These are phyloP conservation scores for Saccostrea cuccullata DNA, from an alignment of 1,140 invertebrate genomes.

Conservation along the genomic window DNA sequence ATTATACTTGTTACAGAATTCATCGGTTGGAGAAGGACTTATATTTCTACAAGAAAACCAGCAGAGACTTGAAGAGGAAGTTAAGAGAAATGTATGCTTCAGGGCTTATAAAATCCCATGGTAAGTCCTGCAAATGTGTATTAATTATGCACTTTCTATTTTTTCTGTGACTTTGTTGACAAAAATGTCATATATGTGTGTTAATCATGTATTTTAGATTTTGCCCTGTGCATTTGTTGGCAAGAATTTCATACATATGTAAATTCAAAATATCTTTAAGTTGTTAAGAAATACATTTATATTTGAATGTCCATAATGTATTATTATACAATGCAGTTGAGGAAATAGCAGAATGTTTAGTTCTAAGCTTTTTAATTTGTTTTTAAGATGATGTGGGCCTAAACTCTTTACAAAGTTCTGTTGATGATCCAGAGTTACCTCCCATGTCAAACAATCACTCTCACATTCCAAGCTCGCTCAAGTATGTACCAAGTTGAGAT, in stretches of 20 bases:
- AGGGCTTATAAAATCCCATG: conserved; percentile 64
- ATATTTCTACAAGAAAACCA: conserved; percentile 78
- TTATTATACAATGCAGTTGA: too few species aligned
- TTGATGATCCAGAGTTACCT: conserved; percentile 50
- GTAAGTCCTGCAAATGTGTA: conserved; percentile 41
- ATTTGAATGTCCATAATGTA: too few species aligned
- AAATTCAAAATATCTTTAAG: too few species aligned
- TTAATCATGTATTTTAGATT: background rate
- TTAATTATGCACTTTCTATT: too few species aligned
- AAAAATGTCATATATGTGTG: too few species aligned
- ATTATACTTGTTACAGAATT: conserved; percentile 59
- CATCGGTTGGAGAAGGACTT: conserved; percentile 78
- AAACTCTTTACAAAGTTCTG: conserved; percentile 55
- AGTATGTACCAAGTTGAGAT: background rate
- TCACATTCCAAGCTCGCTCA: conserved; percentile 14
- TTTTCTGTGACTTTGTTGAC: too few species aligned
- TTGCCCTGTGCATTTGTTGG: too few species aligned
- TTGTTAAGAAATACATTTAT: too few species aligned
- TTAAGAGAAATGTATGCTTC: conserved; percentile 65
- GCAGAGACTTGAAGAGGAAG: conserved; percentile 76
- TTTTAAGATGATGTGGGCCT: conserved; percentile 53
- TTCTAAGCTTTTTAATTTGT: background rate
- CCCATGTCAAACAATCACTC: conserved; percentile 23
- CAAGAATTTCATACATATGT: too few species aligned
- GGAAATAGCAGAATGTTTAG: background rate